Percentiles rank a stretch among this genome's conserved stretches.
Evolutionary conservation across 37 sponge, comb jelly and placozoan species (phyloP).

Genomic region (Oscarella lobularis): DNA sequence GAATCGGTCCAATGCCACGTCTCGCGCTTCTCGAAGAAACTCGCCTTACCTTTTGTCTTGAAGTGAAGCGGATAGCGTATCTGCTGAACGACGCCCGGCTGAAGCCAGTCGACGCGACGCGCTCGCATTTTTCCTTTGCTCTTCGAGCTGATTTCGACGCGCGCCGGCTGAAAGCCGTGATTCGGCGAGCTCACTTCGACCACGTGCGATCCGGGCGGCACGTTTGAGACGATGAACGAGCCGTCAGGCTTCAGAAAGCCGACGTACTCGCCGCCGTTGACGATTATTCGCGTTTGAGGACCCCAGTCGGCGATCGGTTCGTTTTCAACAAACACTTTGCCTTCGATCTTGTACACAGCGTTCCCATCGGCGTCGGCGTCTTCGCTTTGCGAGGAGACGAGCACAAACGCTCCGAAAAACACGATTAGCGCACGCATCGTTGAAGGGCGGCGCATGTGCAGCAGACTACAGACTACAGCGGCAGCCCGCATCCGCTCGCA

Average conservation of each 20-base stretch:
- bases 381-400: no score
- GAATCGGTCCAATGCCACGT: constrained; percentile 49
- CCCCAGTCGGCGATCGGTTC: constrained; percentile 14
- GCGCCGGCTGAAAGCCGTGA: constrained; percentile 54
- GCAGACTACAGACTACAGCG: no score
- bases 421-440: no score
- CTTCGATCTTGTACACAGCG: background rate
- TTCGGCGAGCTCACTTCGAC: constrained; percentile 77
- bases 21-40: constrained; percentile 85
- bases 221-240: constrained; percentile 40
- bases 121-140: constrained; percentile 67
- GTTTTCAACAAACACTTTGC: background rate
- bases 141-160: constrained; percentile 87
- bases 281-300: constrained; percentile 18
- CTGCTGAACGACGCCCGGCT: constrained; percentile 25
- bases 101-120: constrained; percentile 59
- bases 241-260: constrained; percentile 67
- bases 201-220: constrained; percentile 79
- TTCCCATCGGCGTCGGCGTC: background rate
- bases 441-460: no score
- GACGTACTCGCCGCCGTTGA: constrained; percentile 50
- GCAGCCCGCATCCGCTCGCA: no score
- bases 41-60: constrained; percentile 29
- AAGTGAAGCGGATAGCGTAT: constrained; percentile 79
- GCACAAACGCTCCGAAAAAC: no score